Evolutionary conservation across 1,140 invertebrate genomes (phyloP).

Genomic region (Cydia splendana): DNA sequence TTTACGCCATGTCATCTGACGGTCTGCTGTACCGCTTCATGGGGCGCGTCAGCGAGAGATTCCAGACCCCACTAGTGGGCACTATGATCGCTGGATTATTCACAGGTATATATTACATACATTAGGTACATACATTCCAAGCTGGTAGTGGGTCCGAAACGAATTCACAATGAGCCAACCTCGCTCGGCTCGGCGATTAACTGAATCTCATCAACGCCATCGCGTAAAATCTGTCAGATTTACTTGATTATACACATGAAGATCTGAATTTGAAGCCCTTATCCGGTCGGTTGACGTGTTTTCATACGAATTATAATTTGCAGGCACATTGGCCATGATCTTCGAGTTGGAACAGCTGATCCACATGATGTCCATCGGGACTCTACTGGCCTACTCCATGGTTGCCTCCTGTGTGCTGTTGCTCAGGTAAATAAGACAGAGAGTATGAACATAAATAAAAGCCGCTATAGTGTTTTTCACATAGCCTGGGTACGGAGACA

Average conservation of each 20-base stretch:
- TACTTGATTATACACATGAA: too few species aligned
- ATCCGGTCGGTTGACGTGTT: neutral
- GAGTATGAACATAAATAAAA: too few species aligned
- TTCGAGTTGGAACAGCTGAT: slow-evolving; percentile 95
- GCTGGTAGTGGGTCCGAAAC: too few species aligned
- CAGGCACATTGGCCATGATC: slow-evolving; percentile 91
- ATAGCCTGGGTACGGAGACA: too few species aligned
- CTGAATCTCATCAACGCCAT: too few species aligned
- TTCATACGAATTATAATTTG: slow-evolving; percentile 39
- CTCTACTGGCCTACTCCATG: slow-evolving; percentile 94
- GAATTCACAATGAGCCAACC: too few species aligned
- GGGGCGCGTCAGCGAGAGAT: slow-evolving; percentile 85
- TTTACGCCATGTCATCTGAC: slow-evolving; percentile 95
- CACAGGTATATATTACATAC: neutral
- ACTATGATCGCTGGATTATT: slow-evolving; percentile 85
- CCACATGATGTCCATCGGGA: slow-evolving; percentile 98
- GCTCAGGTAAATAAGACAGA: slow-evolving; percentile 81
- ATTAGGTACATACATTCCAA: neutral
- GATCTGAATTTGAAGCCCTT: too few species aligned
- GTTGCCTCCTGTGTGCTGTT: slow-evolving; percentile 94
- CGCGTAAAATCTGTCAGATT: too few species aligned
- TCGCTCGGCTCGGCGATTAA: too few species aligned
- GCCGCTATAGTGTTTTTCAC: too few species aligned
- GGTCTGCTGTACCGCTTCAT: slow-evolving; percentile 90
- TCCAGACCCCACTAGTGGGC: slow-evolving; percentile 91